Base-by-base conservation (phyloP, 2,888 invertebrate species). In the Dendrolimus houi region DNA sequence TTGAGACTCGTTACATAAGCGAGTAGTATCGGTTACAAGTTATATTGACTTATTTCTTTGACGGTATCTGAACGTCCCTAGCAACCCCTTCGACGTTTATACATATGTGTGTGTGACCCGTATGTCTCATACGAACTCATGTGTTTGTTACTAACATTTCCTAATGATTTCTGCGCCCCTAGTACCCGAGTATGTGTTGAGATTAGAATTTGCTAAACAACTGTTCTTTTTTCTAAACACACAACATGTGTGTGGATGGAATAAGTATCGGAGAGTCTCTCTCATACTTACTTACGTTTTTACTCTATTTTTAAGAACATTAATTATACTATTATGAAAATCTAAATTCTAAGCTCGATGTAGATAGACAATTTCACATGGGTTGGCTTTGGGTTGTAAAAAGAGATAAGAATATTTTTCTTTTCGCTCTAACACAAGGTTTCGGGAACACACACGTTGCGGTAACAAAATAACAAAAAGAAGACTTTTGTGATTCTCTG, bases 131-230 rank as follows among this genome's bases (percentile, higher is more conserved):
- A 77, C 80, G 76, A 78, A 77, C 75, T 75, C 83, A 85, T 83
- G 80, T 68, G 69, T 29, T 29, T 68, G 69, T 29, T 29, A 69
- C 47, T 47, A 8, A 62, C 62, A 79, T 78, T 79, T 85, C 84
- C 85, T 85, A 63, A 64, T 59, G 58, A 61, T 59, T 83, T 71
- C 81, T 89, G 85, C 62, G 70, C 64, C 71, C 88, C 86, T 88
- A 77, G 88, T 89, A 82, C 71, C 74, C 69, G 86, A 89, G 88
- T 90, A 89, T 89, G 90, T 89, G 89, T 79, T 83, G 85, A 90
- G 90, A 90, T 90, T 90, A 90, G 90, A 89, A 89, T 86, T 89
- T 90, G 81, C 90, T 88, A 83, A 89, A 83, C 86, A 83, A 87
- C 79, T 75, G 78, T 74, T 71, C 83, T 84, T 87, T 85, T 89